Evolutionary conservation across 2,113 vertebrate genomes (phyloP).

Genomic region (Vombatus ursinus): DNA sequence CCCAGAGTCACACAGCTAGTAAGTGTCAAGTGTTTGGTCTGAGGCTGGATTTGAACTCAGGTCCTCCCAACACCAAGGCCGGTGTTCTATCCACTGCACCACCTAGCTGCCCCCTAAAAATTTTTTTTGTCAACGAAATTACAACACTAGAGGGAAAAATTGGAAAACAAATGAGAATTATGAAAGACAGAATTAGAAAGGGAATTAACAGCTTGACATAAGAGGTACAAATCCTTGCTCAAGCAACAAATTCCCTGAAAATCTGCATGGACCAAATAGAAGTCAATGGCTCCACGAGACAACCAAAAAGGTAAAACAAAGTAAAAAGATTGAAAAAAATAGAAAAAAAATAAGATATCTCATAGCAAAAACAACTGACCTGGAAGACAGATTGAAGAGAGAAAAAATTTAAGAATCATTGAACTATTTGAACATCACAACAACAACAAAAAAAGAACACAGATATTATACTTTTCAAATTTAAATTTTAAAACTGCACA

Average conservation of each 20-base stretch:
- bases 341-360: neutral
- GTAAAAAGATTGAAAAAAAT: neutral
- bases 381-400: neutral
- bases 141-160: neutral
- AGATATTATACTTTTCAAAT: neutral
- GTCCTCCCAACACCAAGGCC: too few species aligned
- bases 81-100: too few species aligned
- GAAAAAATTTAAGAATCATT: neutral
- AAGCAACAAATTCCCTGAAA: neutral
- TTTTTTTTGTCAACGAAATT: neutral
- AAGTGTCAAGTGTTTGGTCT: too few species aligned
- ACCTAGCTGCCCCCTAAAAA: too few species aligned
- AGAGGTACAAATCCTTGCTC: neutral
- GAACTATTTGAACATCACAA: neutral
- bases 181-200: neutral
- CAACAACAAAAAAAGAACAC: neutral
- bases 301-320: neutral
- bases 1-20: too few species aligned
- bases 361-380: neutral
- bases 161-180: neutral
- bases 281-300: neutral
- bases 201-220: neutral
- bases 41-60: too few species aligned
- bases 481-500: neutral
- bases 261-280: neutral